These are phyloP conservation scores for Phalloptychus januarius DNA, from an alignment of 2,797 vertebrate species.

Conservation along the genomic window DNA sequence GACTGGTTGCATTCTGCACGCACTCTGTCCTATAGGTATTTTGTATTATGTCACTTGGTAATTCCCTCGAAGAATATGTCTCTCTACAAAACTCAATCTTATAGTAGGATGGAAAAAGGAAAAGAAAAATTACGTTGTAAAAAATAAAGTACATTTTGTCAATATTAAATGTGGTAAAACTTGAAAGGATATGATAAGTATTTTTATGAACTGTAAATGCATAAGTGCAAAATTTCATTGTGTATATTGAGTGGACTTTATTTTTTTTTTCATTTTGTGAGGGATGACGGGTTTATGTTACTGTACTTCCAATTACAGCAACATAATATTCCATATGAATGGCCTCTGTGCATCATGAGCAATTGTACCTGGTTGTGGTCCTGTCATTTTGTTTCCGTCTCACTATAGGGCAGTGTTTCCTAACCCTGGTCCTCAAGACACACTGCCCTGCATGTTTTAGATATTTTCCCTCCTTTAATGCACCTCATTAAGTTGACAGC, in stretches of 20 bases:
- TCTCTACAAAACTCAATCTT: not conserved
- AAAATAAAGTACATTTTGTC: not conserved
- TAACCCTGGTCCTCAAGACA: too few species aligned
- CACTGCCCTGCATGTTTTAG: too few species aligned
- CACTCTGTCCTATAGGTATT: not conserved
- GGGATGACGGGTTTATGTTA: not conserved
- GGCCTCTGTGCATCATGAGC: not conserved
- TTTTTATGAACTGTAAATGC: conserved; percentile 1
- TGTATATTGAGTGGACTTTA: not conserved
- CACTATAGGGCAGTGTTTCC: not conserved
- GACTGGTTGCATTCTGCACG: not conserved
- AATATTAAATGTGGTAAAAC: not conserved
- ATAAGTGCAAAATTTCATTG: conserved; percentile 1
- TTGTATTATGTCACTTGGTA: not conserved
- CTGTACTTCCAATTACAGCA: not conserved
- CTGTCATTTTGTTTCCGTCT: not conserved
- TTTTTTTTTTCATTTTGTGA: not conserved
- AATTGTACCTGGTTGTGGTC: not conserved
- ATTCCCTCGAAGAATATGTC: not conserved
- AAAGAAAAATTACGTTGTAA: not conserved
- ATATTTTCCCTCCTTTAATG: too few species aligned
- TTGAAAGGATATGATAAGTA: not conserved
- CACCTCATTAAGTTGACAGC: too few species aligned
- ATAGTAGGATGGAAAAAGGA: not conserved
- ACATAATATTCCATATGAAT: not conserved